phyloP scores from a whole-genome alignment of 2,797 vertebrate genomes.

The Nothura maculosa region DNA sequence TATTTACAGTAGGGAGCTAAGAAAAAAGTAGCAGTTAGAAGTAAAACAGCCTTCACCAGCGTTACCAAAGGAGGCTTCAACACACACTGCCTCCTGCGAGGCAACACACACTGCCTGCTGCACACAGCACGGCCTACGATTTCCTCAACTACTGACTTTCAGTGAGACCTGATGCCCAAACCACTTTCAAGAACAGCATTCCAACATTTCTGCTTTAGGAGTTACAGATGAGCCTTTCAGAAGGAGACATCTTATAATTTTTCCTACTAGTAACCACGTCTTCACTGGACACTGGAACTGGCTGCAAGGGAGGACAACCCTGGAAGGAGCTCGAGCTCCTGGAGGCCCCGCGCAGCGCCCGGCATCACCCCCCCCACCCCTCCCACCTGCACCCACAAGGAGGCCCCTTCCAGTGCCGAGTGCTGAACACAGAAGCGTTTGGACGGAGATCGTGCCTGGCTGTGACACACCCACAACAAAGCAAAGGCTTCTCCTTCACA shows the following conservation, averaged over 20 bases:
- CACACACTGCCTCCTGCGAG: background rate
- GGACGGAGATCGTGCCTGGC: background rate
- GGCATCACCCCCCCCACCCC: background rate
- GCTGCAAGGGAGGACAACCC: background rate
- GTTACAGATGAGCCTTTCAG: background rate
- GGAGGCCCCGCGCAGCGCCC: no score
- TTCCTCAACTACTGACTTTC: background rate
- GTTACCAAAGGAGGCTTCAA: background rate
- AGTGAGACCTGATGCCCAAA: background rate
- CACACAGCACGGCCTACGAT: background rate
- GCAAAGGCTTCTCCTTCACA: background rate
- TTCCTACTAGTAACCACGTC: background rate
- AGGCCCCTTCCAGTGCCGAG: background rate
- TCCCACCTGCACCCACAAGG: background rate
- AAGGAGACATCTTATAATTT: background rate
- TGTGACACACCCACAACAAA: background rate
- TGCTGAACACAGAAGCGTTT: background rate
- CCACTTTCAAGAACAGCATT: background rate
- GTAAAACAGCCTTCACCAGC: background rate
- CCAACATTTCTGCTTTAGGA: background rate
- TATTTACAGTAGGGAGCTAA: background rate
- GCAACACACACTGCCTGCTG: background rate
- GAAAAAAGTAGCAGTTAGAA: background rate
- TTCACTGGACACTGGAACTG: background rate
- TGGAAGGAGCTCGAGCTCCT: background rate